Evolutionary conservation across 2,888 invertebrate genomes (phyloP), one percentile per base, ranked within the genome.

Genomic region (Tipula confusa): DNA sequence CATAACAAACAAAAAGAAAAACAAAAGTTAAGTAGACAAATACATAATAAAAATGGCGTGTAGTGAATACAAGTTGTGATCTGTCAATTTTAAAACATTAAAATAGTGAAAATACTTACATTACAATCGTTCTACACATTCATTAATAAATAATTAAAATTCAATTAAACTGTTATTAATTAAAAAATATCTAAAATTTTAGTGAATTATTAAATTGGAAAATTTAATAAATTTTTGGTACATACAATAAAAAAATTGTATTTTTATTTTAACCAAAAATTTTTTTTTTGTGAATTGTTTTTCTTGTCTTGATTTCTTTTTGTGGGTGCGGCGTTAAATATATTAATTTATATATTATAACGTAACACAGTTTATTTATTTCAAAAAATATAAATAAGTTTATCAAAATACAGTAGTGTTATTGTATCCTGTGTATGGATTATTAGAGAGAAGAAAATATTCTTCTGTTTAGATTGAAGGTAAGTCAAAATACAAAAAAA

Each of bases 281-380:
- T 24, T 43, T 64, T n/a, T n/a, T n/a, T n/a, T n/a, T n/a, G n/a
- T n/a, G 24, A 64, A 64, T 18, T 64, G 64, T 64, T 64, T 64
- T 64, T 64, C 43, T 64, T 24, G 64, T 24, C 64, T 64, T 64
- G 64, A 64, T 64, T 64, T 64, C 64, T 64, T 64, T 64, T 64
- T 64, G 64, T 64, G 64, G 64, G 64, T 64, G 64, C 64, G 64
- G 64, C 64, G 64, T 64, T 64, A 64, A 64, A 64, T 64, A 64
- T 24, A 64, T 24, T 64, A 64, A 64, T 64, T 64, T 11, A 64
- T 24, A 64, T 24, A 64, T 64, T 24, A 64, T 64, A 64, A 24
- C 18, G 24, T 24, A 24, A 64, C 18, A 64, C 18, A 64, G 64
- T 64, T 64, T 64, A 64, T 24, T 64, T n/a, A n/a, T n/a, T n/a